Evolutionary conservation across 2,888 invertebrate genomes (phyloP), one percentile per base, ranked within the genome.

Genomic region (Ichneumon xanthorius): DNA sequence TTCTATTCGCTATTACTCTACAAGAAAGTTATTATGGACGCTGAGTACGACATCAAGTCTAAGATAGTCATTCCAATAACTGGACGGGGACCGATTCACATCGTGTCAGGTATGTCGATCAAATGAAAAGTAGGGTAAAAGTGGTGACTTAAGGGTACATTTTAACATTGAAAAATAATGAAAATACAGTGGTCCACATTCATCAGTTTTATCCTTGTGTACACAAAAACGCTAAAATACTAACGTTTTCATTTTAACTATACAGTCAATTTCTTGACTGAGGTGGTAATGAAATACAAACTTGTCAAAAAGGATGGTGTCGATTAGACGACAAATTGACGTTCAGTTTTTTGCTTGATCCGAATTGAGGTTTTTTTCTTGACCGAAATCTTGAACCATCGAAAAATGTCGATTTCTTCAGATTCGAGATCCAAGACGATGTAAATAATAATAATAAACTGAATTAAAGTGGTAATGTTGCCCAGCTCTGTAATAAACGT

Each of bases 291-390:
- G 50, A 86, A 82, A 7, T 89, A 68, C 65, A 87, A 89, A 50
- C 0, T 88, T 0, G 55, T 88, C 0, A 84, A 89, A 1, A 90
- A 84, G 0, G 88, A 88, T 7, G 91, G 89, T 14, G 88, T 86
- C 1, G 84, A 84, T 33, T 33, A 1, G 33, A 33, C 1, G 33
- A 33, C n/a, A 1, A 33, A 7, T 33, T 6, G 33, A 6, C 7
- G 33, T 7, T 6, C 33, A 33, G 6, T 33, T 33, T 33, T 7
- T 33, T 33, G 5, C 33, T 6, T 33, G 6, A 33, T 33, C 7
- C 33, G 33, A 6, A 33, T 33, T 7, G 1, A 33, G 33, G 33
- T 33, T 33, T 33, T n/a, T 33, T 33, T 33, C 33, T 33, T 7
- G 5, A 6, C 7, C 33, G 6, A 1, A 33, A 33, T 33, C 33